Percentiles rank a stretch among this genome's conserved stretches.
Evolutionary conservation across 92 coral and sea anemone genomes (phyloP).

Genomic region (Bergia puertoricense): DNA sequence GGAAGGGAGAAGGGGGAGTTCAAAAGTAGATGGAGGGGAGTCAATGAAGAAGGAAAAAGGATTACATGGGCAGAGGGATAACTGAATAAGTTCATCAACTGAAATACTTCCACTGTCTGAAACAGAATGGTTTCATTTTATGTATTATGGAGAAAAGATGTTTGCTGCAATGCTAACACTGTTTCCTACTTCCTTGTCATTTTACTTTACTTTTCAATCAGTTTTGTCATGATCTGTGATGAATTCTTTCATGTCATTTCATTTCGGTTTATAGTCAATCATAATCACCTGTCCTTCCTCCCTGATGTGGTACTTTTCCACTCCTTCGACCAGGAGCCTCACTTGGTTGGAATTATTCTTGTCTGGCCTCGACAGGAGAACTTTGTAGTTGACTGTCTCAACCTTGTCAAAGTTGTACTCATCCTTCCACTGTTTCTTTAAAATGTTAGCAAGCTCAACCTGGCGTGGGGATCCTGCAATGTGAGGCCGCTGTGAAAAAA

Average conservation of each 20-base stretch:
- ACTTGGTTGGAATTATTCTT: slow-evolving; percentile 33
- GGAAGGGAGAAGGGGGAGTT: too few species aligned
- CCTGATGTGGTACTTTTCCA: slow-evolving; percentile 25
- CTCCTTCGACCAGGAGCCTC: slow-evolving; percentile 26
- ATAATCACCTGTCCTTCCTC: slow-evolving; percentile 27
- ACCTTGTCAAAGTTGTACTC: slow-evolving; percentile 36
- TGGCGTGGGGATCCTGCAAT: slow-evolving; percentile 33
- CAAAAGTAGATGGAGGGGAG: too few species aligned
- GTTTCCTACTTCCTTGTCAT: too few species aligned
- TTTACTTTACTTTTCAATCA: too few species aligned
- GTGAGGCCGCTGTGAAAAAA: slow-evolving; percentile 28
- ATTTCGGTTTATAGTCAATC: not conserved
- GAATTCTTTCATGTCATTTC: not conserved
- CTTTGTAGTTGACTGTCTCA: slow-evolving; percentile 22
- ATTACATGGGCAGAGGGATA: too few species aligned
- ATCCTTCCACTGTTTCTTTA: slow-evolving; percentile 25
- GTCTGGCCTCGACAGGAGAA: slow-evolving; percentile 9
- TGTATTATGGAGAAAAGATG: too few species aligned
- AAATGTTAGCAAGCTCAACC: not conserved
- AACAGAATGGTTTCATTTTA: too few species aligned
- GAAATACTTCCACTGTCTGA: too few species aligned
- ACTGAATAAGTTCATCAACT: too few species aligned
- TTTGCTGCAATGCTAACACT: too few species aligned
- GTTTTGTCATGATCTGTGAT: too few species aligned
- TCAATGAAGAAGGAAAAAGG: too few species aligned